A percentile compares a stretch with the other conserved stretches of the same genome.
phyloP scores from a whole-genome alignment of 2,888 invertebrate genomes.

The Zaprionus lineosus region DNA sequence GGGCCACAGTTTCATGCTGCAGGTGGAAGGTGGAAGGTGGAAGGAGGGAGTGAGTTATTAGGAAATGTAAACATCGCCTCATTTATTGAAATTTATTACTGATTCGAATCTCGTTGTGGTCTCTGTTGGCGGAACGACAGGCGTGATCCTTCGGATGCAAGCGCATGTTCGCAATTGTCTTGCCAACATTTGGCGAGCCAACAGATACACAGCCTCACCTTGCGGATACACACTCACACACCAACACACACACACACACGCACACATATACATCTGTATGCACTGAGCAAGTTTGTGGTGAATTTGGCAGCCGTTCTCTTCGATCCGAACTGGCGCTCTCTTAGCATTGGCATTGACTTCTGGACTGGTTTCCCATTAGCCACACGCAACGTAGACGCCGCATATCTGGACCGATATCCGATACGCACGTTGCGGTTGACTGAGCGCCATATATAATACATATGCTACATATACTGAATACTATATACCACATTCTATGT shows the following conservation, averaged over 20 bases:
- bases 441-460: conserved; percentile 15
- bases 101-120: conserved; percentile 36
- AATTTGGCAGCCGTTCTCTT: background rate
- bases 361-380: background rate
- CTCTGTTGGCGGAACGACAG: conserved; percentile 25
- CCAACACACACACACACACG: background rate
- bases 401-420: conserved; percentile 3
- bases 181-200: conserved; percentile 11
- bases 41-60: too few species aligned
- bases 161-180: conserved; percentile 72
- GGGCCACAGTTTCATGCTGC: conserved; percentile 82
- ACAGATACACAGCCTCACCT: conserved; percentile 31
- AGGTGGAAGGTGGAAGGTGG: too few species aligned
- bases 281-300: background rate
- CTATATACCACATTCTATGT: too few species aligned
- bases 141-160: conserved; percentile 69
- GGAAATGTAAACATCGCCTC: too few species aligned
- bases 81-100: conserved; percentile 33
- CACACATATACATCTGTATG: background rate
- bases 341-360: conserved; percentile 10
- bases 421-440: conserved; percentile 21
- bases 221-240: conserved; percentile 13
- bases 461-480: background rate
- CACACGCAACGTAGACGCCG: background rate
- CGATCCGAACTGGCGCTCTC: conserved; percentile 1